Percentiles rank a stretch among this genome's conserved stretches.
phyloP scores from a whole-genome alignment of 2,888 invertebrate species.

The Drosophila mimetica region DNA sequence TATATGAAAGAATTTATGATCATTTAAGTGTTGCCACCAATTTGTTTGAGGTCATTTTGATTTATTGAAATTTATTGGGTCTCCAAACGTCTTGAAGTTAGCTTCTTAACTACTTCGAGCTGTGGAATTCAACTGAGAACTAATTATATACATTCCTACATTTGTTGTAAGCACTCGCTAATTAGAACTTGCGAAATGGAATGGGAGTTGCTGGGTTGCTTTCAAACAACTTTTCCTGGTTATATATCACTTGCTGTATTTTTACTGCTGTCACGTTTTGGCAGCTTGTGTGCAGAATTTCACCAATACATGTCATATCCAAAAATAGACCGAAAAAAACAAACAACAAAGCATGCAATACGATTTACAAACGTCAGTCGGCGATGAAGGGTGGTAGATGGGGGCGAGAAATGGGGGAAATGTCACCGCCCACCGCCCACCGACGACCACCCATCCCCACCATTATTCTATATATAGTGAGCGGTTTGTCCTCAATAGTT shows the following conservation, averaged over 20 bases:
- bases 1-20: constrained; percentile 9
- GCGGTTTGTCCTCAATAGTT: constrained; percentile 41
- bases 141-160: not conserved
- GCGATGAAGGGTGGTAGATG: constrained; percentile 8
- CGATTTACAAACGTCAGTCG: constrained; percentile 47
- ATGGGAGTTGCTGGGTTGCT: constrained; percentile 7
- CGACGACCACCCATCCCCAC: not conserved
- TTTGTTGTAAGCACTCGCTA: constrained; percentile 7
- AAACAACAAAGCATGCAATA: constrained; percentile 67
- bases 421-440: constrained; percentile 6
- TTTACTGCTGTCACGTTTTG: constrained; percentile 64
- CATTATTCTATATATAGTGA: constrained; percentile 32
- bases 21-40: constrained; percentile 17
- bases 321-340: constrained; percentile 67
- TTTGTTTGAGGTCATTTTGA: constrained; percentile 22
- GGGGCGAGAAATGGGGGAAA: constrained; percentile 1
- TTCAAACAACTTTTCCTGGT: constrained; percentile 5
- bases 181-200: constrained; percentile 3
- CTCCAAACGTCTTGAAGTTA: not conserved
- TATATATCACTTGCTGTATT: constrained; percentile 20
- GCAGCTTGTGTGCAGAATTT: constrained; percentile 62
- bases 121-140: not conserved
- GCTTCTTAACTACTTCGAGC: not conserved
- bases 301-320: constrained; percentile 68
- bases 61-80: constrained; percentile 8